These are phyloP conservation scores for Pristionchus japonicus DNA, from an alignment of 2,888 invertebrate species.

Conservation along the genomic window DNA sequence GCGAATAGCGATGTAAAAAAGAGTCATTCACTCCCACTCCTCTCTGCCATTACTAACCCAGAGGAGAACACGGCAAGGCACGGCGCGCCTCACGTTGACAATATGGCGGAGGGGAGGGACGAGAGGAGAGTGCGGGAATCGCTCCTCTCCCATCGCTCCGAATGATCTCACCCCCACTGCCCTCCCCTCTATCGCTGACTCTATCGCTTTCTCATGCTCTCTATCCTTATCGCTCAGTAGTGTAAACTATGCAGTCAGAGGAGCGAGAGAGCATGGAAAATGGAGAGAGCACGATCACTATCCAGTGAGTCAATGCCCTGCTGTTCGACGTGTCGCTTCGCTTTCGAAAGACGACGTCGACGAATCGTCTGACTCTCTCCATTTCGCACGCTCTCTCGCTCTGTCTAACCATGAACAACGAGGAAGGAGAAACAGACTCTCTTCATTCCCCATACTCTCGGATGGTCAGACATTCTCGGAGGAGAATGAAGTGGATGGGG, in stretches of 20 bases:
- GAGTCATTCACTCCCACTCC: not conserved
- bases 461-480: no score
- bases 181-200: not conserved
- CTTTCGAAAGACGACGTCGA: not conserved
- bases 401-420: no score
- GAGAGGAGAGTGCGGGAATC: not conserved
- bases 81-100: not conserved
- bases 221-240: no score
- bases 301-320: not conserved
- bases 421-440: no score
- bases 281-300: not conserved
- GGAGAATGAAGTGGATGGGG: not conserved
- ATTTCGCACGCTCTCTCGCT: no score
- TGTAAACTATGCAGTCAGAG: not conserved
- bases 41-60: not conserved
- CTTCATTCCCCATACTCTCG: no score
- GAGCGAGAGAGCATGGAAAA: not conserved
- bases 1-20: no score
- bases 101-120: not conserved
- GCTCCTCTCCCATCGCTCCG: not conserved
- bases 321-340: slow-evolving; percentile 5
- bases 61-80: slow-evolving; percentile 25
- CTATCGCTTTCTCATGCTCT: not conserved
- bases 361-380: no score
- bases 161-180: slow-evolving; percentile 1